Base-by-base conservation (phyloP, 2,888 invertebrate species). In the Catotricha subobsoleta region DNA sequence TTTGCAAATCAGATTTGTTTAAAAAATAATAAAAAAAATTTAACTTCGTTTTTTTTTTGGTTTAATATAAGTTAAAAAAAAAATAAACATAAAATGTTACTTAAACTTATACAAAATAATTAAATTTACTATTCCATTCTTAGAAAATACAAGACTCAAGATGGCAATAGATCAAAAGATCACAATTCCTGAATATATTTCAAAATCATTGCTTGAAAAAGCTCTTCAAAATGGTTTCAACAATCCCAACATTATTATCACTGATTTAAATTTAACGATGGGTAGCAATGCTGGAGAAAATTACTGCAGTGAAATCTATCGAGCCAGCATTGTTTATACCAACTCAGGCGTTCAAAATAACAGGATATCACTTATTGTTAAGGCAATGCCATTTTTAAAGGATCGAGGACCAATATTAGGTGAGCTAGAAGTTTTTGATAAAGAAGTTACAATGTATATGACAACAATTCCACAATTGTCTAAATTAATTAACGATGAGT, bases 261-360 rank as follows among this genome's bases (percentile, higher is more conserved):
- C 47, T 12, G 51, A 55, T 36, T 48, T 57, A 1, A 47, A 43
- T 31, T 53, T 56, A 30, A 51, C 52, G 19, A 54, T 55, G 25
- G 51, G 56, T 2, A 54, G 49, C 36, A 53, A 54, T 8, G 56
- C 55, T 2, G 60, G 60, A 12, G 60, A 60, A 41, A 60, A 60
- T 37, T 60, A 60, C 40, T 55, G 58, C 45, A 60, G 60, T 33
- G 54, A 56, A 33, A 60, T 60, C 41, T 59, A 60, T 46, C 51
- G 60, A 2, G 56, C 54, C 3, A 51, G 9, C 7, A 35, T 47
- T n/a, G 31, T 16, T n/a, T 47, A 43, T 50, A 46, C 23, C 52
- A 45, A 25, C 39, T 45, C 3, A 13, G 33, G n/a, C 48, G 54
- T 54, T 23, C 52, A 58, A 47, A 57, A 56, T 41, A 41, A 39